Conservation (phyloP, 2,113 vertebrate genomes). For the Arenaria interpres region DNA sequence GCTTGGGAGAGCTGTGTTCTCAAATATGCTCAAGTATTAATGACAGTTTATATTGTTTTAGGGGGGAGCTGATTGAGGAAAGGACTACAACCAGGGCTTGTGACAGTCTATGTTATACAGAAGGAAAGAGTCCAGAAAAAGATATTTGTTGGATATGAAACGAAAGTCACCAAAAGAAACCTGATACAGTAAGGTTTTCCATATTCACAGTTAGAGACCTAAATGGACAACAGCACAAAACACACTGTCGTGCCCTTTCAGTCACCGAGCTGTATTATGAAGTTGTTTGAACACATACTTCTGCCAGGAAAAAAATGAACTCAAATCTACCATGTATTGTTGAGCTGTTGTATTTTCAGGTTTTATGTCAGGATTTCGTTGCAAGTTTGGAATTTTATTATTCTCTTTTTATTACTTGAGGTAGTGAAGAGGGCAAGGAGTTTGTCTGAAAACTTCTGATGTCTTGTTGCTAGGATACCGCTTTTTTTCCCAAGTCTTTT, state of each 20-base stretch:
- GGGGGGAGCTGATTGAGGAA: background rate
- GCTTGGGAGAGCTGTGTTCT: background rate
- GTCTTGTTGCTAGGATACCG: constrained; percentile 24
- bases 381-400: background rate
- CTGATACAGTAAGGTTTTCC: background rate
- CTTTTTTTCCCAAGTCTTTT: background rate
- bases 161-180: background rate
- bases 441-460: background rate
- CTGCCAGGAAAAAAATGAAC: background rate
- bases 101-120: background rate
- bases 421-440: background rate
- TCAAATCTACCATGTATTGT: background rate
- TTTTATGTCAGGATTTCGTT: background rate
- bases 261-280: background rate
- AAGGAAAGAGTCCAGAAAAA: background rate
- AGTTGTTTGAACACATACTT: background rate
- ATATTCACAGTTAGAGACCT: background rate
- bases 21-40: background rate
- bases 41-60: background rate
- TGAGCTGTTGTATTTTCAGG: background rate
- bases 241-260: background rate
- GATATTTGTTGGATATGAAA: background rate
- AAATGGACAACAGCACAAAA: background rate
- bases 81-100: background rate
- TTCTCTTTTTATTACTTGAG: constrained; percentile 13